Base-by-base conservation (phyloP, 2,797 vertebrate genomes). In the Petrocephalus schoutedeni region DNA sequence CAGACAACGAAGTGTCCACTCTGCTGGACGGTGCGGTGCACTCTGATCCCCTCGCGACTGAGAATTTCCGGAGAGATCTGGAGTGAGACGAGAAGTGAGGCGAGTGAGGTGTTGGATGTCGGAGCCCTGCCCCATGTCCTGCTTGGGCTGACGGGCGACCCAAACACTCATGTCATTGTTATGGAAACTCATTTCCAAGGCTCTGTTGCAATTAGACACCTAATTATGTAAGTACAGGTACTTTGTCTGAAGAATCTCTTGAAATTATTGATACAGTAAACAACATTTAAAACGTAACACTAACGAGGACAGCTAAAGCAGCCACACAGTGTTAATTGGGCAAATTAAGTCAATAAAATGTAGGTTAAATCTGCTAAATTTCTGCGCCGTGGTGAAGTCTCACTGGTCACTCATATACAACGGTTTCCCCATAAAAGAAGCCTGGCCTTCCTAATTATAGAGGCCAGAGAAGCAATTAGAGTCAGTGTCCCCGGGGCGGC, bases 1-100 rank as follows among this genome's bases (percentile, higher is more conserved):
- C 98, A 98, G 94, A 99, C 97, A 85, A 99, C 96, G 21, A 99
- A 99, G 96, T 99, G 97, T 45, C 98, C 98, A 0, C 97, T 98
- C 95, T 97, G 95, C 95, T 99, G 98, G 93, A 99, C 97, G 36
- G 98, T 98, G 89, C 98, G 97, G 94, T 99, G 96, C 94, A 99
- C 98, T 94, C 96, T 97, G 96, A 99, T 97, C 91, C 98, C 98
- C 96, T 99, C 97, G 14, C 96, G 97, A 92, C 97, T 97, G 92
- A 99, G 96, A 95, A 98, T 95, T 96, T 99, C 98, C 49, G 98
- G 98, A 95, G 98, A 99, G 94, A 99, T 98, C 98, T 99, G 89
- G 32, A 21, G 4, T 1, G 28, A 83, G 57, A 82, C n/a, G 77
- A 8, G 16, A 51, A 28, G 28, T 28, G 28, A 28, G 28, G 28